Conservation (phyloP, 2,113 vertebrate species). For the Cynopterus brachyotis region DNA sequence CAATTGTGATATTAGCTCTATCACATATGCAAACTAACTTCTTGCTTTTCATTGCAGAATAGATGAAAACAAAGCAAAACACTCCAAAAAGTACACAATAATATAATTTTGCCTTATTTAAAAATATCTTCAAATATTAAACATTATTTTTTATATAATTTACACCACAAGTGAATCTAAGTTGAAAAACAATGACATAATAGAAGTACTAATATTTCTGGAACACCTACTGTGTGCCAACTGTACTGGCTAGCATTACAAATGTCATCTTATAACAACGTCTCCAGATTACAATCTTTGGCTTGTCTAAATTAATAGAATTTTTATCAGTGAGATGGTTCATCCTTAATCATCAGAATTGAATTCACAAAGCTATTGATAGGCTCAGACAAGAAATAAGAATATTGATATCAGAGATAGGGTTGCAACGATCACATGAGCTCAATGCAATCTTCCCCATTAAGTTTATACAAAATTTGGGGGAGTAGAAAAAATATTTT, state of each 20-base stretch:
- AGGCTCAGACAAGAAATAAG: neutral
- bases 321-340: neutral
- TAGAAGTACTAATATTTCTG: neutral
- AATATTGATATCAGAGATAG: neutral
- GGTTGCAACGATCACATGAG: neutral
- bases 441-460: neutral
- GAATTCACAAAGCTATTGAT: neutral
- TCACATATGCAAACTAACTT: neutral
- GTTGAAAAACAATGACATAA: neutral
- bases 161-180: conserved; percentile 3
- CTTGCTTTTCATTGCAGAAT: neutral
- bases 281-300: neutral
- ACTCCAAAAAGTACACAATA: neutral
- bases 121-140: neutral
- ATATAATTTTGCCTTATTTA: neutral
- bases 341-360: neutral
- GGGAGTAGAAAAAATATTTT: neutral
- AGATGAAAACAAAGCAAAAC: neutral
- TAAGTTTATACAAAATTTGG: neutral
- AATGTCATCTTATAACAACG: neutral
- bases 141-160: neutral
- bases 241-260: neutral
- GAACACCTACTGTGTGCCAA: neutral
- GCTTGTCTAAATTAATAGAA: neutral
- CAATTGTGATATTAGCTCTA: neutral